Base-by-base conservation (phyloP, 2,797 vertebrate species). In the Acipenser transmontanus region DNA sequence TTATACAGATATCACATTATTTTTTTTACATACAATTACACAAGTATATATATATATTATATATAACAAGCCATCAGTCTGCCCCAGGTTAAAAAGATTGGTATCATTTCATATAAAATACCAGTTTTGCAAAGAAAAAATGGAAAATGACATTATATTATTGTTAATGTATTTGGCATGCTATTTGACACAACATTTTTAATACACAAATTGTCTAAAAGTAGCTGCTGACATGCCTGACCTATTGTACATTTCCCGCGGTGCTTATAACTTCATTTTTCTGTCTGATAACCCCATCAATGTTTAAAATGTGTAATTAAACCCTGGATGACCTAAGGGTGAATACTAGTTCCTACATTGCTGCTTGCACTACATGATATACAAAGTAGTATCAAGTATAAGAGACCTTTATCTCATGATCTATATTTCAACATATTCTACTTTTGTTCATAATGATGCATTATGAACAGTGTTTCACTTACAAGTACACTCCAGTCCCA, bases 281-380 rank as follows among this genome's bases (percentile, higher is more conserved):
- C 86, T 84, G 82, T 81, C 82, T 84, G 82, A 81, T 82, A 81
- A 80, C 71, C 70, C 79, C 80, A 89, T 91, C 86, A 90, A 91
- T 91, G 89, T 90, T 89, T 89, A 86, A 90, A 81, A 78, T 71
- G 72, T 77, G 80, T 87, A 87, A 88, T 88, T 89, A 89, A 90
- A 88, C 85, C 85, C 72, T 75, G 71, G 79, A 84, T 87, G 87
- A 91, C 87, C 89, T 72, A 67, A 69, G 48, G 75, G 75, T 77
- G 74, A 69, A 71, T 61, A 61, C 8, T 61, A 61, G 11, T 9
- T 61, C 60, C 6, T 5, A 17, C 11, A 61, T 13, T 14, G 14
- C 17, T 8, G 60, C 17, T 34, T 34, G 7, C 11, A 3, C 51
- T n/a, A n/a, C 1, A 2, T 52, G 51, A 8, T 12, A 52, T 52